Conservation (phyloP, 2,888 invertebrate species). For the Abscondita cerata region DNA sequence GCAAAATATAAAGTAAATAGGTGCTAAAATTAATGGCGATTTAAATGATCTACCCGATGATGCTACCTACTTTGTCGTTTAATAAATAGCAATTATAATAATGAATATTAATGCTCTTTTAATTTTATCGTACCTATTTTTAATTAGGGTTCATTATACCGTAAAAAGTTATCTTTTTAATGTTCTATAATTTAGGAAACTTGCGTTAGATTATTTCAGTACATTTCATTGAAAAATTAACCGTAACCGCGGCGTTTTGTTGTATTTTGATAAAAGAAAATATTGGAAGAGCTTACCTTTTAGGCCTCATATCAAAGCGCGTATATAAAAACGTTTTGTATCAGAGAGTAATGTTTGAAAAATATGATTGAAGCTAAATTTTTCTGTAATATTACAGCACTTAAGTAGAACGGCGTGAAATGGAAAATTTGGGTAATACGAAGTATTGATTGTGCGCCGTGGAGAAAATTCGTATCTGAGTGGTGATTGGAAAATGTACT, state of each 20-base stretch:
- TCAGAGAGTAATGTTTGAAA: constrained; percentile 12
- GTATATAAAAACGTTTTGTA: constrained; percentile 20
- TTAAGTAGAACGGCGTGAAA: constrained; percentile 44
- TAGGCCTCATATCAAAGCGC: constrained; percentile 48
- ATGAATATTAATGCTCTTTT: not conserved
- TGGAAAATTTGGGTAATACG: constrained; percentile 43
- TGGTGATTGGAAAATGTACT: constrained; percentile 32
- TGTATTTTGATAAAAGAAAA: no score
- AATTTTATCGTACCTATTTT: no score
- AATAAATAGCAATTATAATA: not conserved
- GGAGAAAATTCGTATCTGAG: constrained; percentile 20
- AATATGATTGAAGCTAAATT: not conserved
- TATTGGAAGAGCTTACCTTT: constrained; percentile 48
- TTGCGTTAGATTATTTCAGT: no score
- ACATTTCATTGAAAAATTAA: no score
- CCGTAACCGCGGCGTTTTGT: no score
- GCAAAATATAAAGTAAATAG: not conserved
- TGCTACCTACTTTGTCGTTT: no score
- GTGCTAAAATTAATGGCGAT: no score
- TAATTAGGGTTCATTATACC: no score
- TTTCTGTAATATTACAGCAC: constrained; percentile 37
- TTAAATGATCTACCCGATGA: no score
- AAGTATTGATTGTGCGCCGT: constrained; percentile 54
- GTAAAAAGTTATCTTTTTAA: no score
- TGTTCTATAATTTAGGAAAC: no score